Conservation (phyloP, 2,888 invertebrate species). For the Amblyjoppa fuscipennis region DNA sequence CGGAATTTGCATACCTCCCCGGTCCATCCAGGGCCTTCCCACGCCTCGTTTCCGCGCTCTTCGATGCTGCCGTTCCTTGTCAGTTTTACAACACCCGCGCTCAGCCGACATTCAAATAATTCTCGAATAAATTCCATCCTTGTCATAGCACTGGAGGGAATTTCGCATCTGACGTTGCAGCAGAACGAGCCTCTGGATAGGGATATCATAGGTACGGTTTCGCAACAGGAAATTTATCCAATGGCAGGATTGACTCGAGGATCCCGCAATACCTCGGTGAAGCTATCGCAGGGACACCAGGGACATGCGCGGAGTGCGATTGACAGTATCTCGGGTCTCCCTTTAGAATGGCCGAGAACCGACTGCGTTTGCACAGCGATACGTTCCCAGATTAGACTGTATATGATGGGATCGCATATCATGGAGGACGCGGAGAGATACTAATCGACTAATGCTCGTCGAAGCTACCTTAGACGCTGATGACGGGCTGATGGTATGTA, state of each 20-base stretch:
- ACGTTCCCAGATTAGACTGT: not conserved
- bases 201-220: not conserved
- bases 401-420: not conserved
- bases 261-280: not conserved
- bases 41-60: not conserved
- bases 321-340: not conserved
- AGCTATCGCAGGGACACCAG: not conserved
- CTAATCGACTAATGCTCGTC: constrained; percentile 2
- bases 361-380: not conserved
- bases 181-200: not conserved
- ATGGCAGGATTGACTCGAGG: not conserved
- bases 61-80: not conserved
- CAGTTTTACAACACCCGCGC: constrained; percentile 11
- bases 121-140: constrained; percentile 6
- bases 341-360: not conserved
- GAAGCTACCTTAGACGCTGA: not conserved
- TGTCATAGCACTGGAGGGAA: not conserved
- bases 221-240: not conserved
- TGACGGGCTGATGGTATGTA: not conserved
- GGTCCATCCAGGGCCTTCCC: constrained; percentile 3
- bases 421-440: not conserved
- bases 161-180: not conserved
- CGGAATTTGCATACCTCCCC: constrained; percentile 47
- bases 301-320: not conserved
- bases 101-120: constrained; percentile 9